A percentile compares a stretch with the other conserved stretches of the same genome.
These are phyloP conservation scores for Zootermopsis nevadensis DNA, from an alignment of 2,888 invertebrate genomes.

Conservation along the genomic window DNA sequence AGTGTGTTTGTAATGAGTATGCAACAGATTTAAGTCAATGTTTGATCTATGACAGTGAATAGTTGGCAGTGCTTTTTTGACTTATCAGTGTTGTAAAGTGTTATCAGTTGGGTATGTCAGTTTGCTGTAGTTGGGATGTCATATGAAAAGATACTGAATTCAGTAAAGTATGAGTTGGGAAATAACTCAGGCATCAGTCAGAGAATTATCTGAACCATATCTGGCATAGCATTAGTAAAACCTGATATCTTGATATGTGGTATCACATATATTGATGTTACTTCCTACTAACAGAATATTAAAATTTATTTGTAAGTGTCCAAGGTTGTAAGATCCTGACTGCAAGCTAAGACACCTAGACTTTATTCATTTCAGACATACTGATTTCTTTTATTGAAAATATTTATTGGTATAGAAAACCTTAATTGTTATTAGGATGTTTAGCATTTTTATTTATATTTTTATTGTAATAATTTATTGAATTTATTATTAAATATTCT, in stretches of 20 bases:
- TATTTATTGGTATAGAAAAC: conserved; percentile 10
- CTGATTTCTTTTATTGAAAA: not conserved
- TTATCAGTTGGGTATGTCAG: not conserved
- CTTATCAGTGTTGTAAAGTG: not conserved
- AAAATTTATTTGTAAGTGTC: not conserved
- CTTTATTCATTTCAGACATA: not conserved
- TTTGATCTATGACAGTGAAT: not conserved
- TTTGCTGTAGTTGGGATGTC: not conserved
- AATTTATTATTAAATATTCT: not conserved
- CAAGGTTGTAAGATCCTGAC: not conserved
- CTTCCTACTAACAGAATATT: not conserved
- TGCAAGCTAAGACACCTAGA: not conserved
- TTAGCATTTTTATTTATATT: not conserved
- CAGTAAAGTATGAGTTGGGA: too few relatives aligned
- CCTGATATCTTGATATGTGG: not conserved
- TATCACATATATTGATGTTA: not conserved
- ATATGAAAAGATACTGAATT: too few relatives aligned
- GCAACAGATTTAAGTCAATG: not conserved
- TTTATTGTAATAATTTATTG: not conserved
- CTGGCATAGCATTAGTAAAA: not conserved
- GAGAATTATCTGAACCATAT: not conserved
- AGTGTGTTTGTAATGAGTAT: not conserved
- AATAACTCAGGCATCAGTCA: too few relatives aligned
- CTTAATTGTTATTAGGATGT: not conserved
- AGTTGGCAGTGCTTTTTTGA: not conserved